phyloP scores from a whole-genome alignment of 2,888 invertebrate species.

The Drosophila multiciliata region DNA sequence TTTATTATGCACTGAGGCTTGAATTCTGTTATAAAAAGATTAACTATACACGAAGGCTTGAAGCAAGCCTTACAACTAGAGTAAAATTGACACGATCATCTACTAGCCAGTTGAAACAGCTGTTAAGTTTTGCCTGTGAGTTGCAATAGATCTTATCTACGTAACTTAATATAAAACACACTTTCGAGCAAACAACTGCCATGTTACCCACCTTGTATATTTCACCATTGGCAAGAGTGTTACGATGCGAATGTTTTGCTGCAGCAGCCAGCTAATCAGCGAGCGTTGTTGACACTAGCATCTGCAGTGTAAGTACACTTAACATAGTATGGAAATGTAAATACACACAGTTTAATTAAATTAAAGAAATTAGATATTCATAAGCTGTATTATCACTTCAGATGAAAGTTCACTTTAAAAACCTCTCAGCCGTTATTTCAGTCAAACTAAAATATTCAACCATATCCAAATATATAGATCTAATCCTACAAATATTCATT shows the following conservation, averaged over 20 bases:
- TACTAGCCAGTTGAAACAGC: neutral
- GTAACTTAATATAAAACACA: no score
- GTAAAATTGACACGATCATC: neutral
- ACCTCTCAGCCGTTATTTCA: neutral
- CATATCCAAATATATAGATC: neutral
- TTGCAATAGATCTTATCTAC: neutral
- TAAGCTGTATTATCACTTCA: neutral
- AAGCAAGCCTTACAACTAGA: neutral
- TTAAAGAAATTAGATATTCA: neutral
- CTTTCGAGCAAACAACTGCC: neutral
- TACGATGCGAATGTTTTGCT: neutral
- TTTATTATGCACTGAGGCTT: neutral
- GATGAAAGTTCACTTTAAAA: neutral
- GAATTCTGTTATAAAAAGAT: neutral
- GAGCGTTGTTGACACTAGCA: neutral
- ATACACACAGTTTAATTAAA: neutral
- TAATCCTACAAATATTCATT: slow-evolving; percentile 1
- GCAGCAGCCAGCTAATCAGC: neutral
- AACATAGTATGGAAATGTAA: neutral
- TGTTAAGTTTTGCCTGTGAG: neutral
- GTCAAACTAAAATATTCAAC: neutral
- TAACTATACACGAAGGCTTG: neutral
- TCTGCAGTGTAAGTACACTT: neutral
- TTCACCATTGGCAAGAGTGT: neutral
- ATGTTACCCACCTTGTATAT: neutral